Conservation (phyloP, 1,140 invertebrate species). For the Limonius californicus region DNA sequence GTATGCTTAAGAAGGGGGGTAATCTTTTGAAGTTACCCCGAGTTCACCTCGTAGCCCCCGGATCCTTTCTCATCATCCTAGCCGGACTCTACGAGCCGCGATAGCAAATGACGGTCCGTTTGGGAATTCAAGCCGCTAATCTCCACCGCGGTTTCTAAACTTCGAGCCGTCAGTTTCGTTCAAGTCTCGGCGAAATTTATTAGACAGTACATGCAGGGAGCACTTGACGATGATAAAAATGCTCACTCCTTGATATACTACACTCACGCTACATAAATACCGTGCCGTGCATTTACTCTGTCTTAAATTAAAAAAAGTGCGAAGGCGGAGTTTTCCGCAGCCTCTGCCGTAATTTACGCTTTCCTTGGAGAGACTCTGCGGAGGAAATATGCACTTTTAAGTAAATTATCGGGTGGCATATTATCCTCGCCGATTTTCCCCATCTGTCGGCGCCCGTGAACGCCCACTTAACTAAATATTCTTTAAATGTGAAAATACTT, state of each 20-base stretch:
- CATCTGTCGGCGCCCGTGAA: no score
- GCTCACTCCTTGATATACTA: not conserved
- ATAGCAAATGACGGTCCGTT: conserved; percentile 3
- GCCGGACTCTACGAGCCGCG: conserved; percentile 2
- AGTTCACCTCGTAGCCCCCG: not conserved
- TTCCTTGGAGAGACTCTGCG: not conserved
- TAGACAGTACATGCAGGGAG: conserved; percentile 1
- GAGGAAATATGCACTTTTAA: not conserved
- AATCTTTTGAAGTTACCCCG: not conserved
- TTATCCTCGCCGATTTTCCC: no score
- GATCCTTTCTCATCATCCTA: conserved; percentile 4
- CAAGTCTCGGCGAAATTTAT: not conserved
- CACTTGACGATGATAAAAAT: conserved; percentile 6
- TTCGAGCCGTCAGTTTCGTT: not conserved
- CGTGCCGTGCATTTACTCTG: not conserved
- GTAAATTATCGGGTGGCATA: not conserved
- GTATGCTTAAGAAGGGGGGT: not conserved
- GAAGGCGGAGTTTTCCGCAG: not conserved
- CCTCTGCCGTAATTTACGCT: not conserved
- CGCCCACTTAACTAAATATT: no score
- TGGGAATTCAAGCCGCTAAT: conserved; percentile 10
- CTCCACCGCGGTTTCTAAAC: conserved; percentile 8
- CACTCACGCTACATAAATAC: no score
- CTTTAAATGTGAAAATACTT: no score
- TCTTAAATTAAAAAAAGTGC: not conserved